A percentile compares a stretch with the other conserved stretches of the same genome.
These are phyloP conservation scores for Stomatorhinus walkeri DNA, from an alignment of 2,797 vertebrate species.

Conservation along the genomic window DNA sequence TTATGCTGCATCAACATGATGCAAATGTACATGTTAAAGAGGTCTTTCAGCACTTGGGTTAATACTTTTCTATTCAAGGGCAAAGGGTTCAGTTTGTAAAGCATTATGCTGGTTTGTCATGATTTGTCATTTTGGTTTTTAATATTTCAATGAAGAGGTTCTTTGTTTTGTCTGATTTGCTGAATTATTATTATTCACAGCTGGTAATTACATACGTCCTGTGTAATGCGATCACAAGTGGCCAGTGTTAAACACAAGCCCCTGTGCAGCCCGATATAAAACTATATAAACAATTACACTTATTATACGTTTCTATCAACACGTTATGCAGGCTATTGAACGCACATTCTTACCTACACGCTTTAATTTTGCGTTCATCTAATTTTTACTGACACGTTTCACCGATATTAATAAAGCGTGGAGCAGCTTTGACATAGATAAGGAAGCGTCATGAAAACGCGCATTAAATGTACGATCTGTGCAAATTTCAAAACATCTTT, in stretches of 20 bases:
- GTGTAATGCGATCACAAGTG: not conserved
- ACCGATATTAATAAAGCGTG: not conserved
- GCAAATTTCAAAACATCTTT: not conserved
- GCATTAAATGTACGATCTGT: not conserved
- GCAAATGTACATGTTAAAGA: not conserved
- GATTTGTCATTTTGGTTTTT: not conserved
- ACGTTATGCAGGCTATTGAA: not conserved
- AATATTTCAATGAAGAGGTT: not conserved
- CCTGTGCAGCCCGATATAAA: not conserved
- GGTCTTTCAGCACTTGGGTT: not conserved
- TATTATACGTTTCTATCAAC: not conserved
- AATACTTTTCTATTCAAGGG: not conserved
- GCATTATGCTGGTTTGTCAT: not conserved
- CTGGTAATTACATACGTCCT: not conserved
- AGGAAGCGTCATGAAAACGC: not conserved
- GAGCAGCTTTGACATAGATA: not conserved
- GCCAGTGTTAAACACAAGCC: not conserved
- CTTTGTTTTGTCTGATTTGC: not conserved
- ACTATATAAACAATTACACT: not conserved
- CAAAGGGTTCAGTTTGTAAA: not conserved
- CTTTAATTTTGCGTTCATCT: not conserved
- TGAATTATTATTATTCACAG: not conserved
- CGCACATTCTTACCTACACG: not conserved
- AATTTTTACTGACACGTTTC: not conserved
- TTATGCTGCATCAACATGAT: not conserved